Percentiles rank a stretch among this genome's conserved stretches.
Conservation (phyloP, 1,140 invertebrate genomes). For the Amyelois transitella region DNA sequence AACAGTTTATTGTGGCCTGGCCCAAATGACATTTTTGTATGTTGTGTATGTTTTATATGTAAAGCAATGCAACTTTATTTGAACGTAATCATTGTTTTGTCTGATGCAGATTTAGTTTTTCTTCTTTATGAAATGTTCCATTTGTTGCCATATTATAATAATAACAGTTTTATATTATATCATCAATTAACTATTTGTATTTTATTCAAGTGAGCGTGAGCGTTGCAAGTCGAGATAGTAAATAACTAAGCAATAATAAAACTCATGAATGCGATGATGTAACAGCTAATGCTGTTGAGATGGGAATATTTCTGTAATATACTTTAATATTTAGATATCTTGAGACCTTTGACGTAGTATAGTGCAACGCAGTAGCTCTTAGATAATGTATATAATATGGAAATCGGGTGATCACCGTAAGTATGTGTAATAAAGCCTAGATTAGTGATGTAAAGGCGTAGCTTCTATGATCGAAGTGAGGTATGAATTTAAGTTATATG, state of each 20-base stretch:
- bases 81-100: slow-evolving; percentile 28
- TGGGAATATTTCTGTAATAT: slow-evolving; percentile 10
- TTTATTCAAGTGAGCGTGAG: neutral
- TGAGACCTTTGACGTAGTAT: slow-evolving; percentile 8
- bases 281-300: slow-evolving; percentile 4
- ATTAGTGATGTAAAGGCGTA: slow-evolving; percentile 10
- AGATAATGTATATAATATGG: slow-evolving; percentile 10
- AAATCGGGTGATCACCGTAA: slow-evolving; percentile 9
- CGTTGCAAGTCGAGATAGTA: neutral
- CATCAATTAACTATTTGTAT: neutral
- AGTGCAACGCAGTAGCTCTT: slow-evolving; percentile 3
- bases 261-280: slow-evolving; percentile 3
- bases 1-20: slow-evolving; percentile 38
- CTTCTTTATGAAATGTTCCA: slow-evolving; percentile 10
- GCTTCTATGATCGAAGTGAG: slow-evolving; percentile 7
- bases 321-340: slow-evolving; percentile 13
- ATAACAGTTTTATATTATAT: neutral
- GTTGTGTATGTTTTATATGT: slow-evolving; percentile 55
- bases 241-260: slow-evolving; percentile 12
- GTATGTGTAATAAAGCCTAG: slow-evolving; percentile 12
- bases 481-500: slow-evolving; percentile 13
- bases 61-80: slow-evolving; percentile 53
- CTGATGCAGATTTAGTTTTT: slow-evolving; percentile 62
- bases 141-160: slow-evolving; percentile 20
- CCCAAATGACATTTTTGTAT: slow-evolving; percentile 46